Base-by-base conservation (phyloP, 2,888 invertebrate genomes). In the Eristalis arbustorum region DNA sequence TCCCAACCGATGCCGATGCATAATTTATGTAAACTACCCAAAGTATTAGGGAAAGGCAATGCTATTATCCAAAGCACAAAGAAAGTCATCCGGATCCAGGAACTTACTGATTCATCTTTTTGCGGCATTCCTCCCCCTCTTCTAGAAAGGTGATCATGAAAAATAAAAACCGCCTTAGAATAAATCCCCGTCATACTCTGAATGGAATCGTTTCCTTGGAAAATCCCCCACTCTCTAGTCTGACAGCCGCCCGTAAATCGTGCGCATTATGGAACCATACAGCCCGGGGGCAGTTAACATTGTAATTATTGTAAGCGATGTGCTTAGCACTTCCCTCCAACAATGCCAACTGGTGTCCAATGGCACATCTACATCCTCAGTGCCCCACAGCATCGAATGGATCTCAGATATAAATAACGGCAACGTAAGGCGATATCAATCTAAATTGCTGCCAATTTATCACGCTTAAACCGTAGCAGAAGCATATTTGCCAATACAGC, bases 391-490 rank as follows among this genome's bases (percentile, higher is more conserved):
- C 63, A 57, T 57, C 31, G 25, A 68, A 56, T 68, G 62, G 62
- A 56, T 69, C 61, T 62, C 6, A 62, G 62, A 56, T 69, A 76
- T 76, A 76, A 76, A 76, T 68, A 76, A 37, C 56, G 18, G 10
- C 59, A 22, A 61, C 22, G 49, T 23, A 40, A 40, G n/a, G 37
- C 62, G 62, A 63, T 73, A 81, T 75, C 57, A 56, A 69, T 75
- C 69, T 81, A 66, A 75, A 75, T 80, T 62, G 31, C 25, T 68
- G n/a, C 40, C 34, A 63, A 80, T 80, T 74, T 80, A 80, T 81
- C 75, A 75, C 59, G 76, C 62, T 49, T 63, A 62, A 76, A 76
- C 76, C 62, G 1, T 22, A 11, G 63, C 11, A 11, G 18, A 6
- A 31, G 67, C 61, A 18, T 49, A 34, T 56, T 69, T 49, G 68